Evolutionary conservation across 1,140 invertebrate genomes (phyloP), one percentile per base, ranked within the genome.

Genomic region (Zophobas morio): DNA sequence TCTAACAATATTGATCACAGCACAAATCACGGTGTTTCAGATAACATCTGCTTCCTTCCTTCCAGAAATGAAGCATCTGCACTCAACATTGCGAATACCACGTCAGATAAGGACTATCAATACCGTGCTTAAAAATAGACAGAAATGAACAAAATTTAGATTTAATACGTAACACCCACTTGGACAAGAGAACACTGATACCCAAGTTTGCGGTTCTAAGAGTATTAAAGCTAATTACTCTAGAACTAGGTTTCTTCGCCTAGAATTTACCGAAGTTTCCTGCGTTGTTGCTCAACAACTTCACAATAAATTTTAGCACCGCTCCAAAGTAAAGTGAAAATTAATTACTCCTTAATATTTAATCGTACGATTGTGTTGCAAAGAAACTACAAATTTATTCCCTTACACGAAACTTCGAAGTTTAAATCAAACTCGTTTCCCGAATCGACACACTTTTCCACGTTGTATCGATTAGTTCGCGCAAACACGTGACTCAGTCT

Each of bases 401-500:
- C 20, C 20, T 20, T 20, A 20, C 20, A 20, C 20, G 20, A 20
- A 20, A 20, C 20, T 20, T 20, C 20, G 20, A 20, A 20, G 20
- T 20, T 20, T 20, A 20, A 20, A 20, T 20, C 20, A 20, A 20
- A 20, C 20, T 46, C 6, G 42, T 46, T 46, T 4, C 42, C 42
- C 3, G 42, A 3, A 46, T 46, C 42, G 42, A 46, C 42, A 4
- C 42, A 3, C 42, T 46, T 46, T 46, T 46, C 6, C 6, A 3
- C 42, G 42, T 66, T 66, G 40, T 66, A 66, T 66, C 39, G 60
- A 66, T 42, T 42, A 37, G 60, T 66, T 42, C 37, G 42, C 60
- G 39, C 39, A 66, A 66, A 60, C 39, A 66, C 60, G 60, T 66
- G 60, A 66, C 60, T 66, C 60, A 66, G 37, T 66, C 42, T 66